Conservation (phyloP, 2,113 vertebrate genomes). For the Percopsis transmontana region DNA sequence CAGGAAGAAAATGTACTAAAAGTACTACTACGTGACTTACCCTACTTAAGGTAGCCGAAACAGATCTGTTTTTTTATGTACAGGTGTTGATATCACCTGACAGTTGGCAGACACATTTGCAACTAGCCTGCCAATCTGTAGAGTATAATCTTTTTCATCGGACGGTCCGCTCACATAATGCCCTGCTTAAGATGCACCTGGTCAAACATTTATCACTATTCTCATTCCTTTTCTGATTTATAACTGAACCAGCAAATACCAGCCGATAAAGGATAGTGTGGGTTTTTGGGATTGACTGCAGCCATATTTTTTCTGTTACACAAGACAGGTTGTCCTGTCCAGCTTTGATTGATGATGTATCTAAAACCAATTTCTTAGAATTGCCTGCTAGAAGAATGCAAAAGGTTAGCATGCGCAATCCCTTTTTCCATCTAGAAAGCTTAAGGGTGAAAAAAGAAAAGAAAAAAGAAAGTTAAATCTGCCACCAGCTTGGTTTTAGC, state of each 20-base stretch:
- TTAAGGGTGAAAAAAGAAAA: neutral
- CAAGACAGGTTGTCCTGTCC: constrained; percentile 25
- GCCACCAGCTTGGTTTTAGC: constrained; percentile 48
- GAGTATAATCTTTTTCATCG: neutral
- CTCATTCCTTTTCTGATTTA: constrained; percentile 3
- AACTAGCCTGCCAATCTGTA: too few relatives aligned
- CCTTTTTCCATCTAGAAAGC: constrained; percentile 33
- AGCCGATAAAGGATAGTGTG: neutral
- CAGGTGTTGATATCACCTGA: too few relatives aligned
- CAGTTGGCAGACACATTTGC: too few relatives aligned
- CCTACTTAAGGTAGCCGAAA: too few relatives aligned
- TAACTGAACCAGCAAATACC: constrained; percentile 5
- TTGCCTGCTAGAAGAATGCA: constrained; percentile 25
- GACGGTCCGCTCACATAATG: constrained; percentile 6
- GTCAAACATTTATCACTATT: constrained; percentile 22
- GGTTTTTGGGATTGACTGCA: constrained; percentile 33
- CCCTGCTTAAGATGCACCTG: neutral
- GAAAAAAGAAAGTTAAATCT: constrained; percentile 30
- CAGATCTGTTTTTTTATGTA: too few relatives aligned
- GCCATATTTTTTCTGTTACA: constrained; percentile 30
- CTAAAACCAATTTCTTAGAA: constrained; percentile 60
- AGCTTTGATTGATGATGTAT: constrained; percentile 62
- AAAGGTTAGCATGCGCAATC: constrained; percentile 45
- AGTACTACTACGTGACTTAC: too few relatives aligned
- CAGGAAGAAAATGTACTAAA: too few relatives aligned